Percentiles rank a stretch among this genome's conserved stretches.
These are phyloP conservation scores for Lissonota sp. DNA, from an alignment of 2,888 invertebrate genomes.

Conservation along the genomic window DNA sequence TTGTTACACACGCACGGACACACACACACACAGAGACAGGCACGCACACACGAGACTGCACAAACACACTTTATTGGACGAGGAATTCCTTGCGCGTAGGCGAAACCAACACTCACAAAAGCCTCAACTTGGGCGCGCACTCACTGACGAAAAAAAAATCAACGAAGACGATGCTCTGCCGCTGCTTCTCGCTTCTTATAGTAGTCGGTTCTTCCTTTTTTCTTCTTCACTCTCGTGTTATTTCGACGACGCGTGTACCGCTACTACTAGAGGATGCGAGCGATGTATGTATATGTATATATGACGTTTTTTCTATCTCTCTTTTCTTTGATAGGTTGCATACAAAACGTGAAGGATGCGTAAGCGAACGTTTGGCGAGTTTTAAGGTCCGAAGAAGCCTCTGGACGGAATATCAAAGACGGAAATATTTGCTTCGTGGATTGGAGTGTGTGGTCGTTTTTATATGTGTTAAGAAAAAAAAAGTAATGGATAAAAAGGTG, in stretches of 20 bases:
- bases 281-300: not conserved
- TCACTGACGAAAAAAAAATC: not conserved
- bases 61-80: not conserved
- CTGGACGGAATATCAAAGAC: conserved; percentile 70
- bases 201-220: conserved; percentile 7
- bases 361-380: no score
- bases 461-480: conserved; percentile 35
- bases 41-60: not conserved
- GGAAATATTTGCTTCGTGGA: conserved; percentile 49
- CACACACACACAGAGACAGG: not conserved
- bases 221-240: conserved; percentile 24
- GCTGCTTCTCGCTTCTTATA: not conserved
- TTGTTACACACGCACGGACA: conserved; percentile 28
- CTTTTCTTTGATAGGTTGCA: not conserved
- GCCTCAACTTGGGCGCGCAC: conserved; percentile 19
- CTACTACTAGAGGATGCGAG: conserved; percentile 7
- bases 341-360: no score
- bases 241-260: conserved; percentile 37
- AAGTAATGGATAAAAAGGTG: conserved; percentile 63
- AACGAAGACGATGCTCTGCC: conserved; percentile 14
- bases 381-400: conserved; percentile 14
- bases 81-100: conserved; percentile 16
- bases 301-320: conserved; percentile 12
- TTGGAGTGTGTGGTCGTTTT: not conserved
- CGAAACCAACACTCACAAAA: conserved; percentile 5